Evolutionary conservation across 2,797 vertebrate genomes (phyloP), one percentile per base, ranked within the genome.

Genomic region (Sebastes kiyomatsui): DNA sequence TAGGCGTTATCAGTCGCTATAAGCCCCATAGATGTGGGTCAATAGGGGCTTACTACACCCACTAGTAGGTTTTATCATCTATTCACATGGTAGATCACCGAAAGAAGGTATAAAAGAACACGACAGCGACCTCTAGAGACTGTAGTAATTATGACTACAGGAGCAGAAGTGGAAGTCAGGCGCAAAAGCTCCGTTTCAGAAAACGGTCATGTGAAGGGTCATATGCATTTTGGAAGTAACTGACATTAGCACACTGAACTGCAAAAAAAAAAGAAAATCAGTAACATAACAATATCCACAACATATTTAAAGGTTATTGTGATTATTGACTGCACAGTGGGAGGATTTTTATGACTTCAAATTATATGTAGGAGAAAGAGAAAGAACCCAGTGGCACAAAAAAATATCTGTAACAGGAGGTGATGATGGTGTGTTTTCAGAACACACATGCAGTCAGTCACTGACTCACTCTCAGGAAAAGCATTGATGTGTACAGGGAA

Each of bases 401-500:
- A 54, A 54, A 11, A 35, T 22, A 33, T 67, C 42, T 68, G 35
- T 20, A 35, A 38, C 12, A 73, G 64, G 68, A 72, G 22, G 8
- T 12, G 66, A 13, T 72, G 68, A 30, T 55, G 7, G 22, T 27
- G 46, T 68, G n/a, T 67, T 70, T 66, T 78, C 75, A 20, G 25
- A 59, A 60, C 30, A 64, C 70, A 71, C 38, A 58, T 13, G 49
- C 35, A 60, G n/a, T 32, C 23, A 56, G 66, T 76, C 72, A 80
- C 33, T 69, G 74, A 82, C 65, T 68, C 67, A 13, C 72, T 62
- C 64, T 54, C 46, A 58, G 8, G 11, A 49, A 38, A 72, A 72
- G 56, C 68, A 77, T 52, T 33, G 65, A 69, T 67, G 13, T 58
- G 10, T 22, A 52, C 9, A 38, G 6, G 66, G 66, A 79, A 90